Conservation (phyloP, 2,888 invertebrate genomes). For the Podotricha telesiphe region DNA sequence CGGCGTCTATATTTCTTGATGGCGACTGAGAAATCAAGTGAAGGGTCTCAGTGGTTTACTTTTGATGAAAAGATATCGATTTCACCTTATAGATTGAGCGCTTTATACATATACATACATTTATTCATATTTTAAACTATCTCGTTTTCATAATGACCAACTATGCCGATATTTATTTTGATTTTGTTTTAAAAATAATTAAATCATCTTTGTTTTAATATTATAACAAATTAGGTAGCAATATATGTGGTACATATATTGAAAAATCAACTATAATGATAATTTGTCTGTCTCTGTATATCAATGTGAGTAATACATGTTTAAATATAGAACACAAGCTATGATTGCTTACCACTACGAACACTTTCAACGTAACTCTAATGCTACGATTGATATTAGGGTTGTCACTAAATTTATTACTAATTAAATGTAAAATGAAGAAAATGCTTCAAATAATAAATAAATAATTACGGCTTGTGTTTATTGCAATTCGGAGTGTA, state of each 20-base stretch:
- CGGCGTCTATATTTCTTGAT: slow-evolving; percentile 40
- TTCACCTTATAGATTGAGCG: slow-evolving; percentile 38
- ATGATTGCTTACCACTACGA: slow-evolving; percentile 36
- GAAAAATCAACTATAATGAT: no score
- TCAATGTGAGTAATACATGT: slow-evolving; percentile 17
- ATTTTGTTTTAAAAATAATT: background rate
- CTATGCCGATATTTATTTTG: background rate
- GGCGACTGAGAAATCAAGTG: slow-evolving; percentile 35
- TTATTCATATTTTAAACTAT: slow-evolving; percentile 18
- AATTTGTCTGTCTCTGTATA: background rate
- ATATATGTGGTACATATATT: background rate
- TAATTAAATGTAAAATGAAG: background rate
- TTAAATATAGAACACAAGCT: slow-evolving; percentile 30
- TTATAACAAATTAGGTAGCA: background rate
- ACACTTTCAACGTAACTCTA: slow-evolving; percentile 35
- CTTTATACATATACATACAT: slow-evolving; percentile 3
- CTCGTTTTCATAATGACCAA: slow-evolving; percentile 11
- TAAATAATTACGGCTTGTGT: no score
- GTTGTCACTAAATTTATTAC: background rate
- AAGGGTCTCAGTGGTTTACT: slow-evolving; percentile 41
- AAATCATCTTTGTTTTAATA: background rate
- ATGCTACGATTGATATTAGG: slow-evolving; percentile 23
- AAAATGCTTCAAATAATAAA: background rate
- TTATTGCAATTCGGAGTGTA: no score
- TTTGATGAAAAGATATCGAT: slow-evolving; percentile 41